phyloP scores from a whole-genome alignment of 2,888 invertebrate species.

The Caenorhabditis macrosperma region DNA sequence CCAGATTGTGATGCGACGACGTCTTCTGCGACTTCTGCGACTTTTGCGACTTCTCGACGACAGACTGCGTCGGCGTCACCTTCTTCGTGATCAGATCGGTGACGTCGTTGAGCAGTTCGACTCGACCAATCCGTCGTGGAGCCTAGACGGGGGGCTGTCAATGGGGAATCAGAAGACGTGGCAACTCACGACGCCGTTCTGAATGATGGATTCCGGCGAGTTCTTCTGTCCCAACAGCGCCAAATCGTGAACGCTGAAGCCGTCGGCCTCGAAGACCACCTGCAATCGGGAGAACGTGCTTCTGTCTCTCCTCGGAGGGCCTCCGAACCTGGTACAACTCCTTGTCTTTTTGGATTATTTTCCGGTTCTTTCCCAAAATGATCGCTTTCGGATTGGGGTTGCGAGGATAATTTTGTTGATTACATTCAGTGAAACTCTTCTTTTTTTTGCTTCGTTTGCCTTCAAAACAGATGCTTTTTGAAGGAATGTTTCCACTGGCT shows the following conservation, averaged over 20 bases:
- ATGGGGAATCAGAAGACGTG: not conserved
- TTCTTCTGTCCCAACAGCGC: slow-evolving; percentile 40
- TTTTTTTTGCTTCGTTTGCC: slow-evolving; percentile 35
- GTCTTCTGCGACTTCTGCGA: not conserved
- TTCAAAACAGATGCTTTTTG: not conserved
- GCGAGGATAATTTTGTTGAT: not conserved
- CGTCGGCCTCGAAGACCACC: slow-evolving; percentile 47
- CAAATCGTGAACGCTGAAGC: slow-evolving; percentile 56
- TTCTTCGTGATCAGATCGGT: not conserved
- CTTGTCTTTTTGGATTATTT: slow-evolving; percentile 39
- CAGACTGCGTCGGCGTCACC: not conserved
- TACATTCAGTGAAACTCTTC: too few species aligned
- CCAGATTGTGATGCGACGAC: not conserved
- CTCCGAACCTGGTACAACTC: slow-evolving; percentile 26
- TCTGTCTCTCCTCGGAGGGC: not conserved
- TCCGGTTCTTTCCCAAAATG: slow-evolving; percentile 25
- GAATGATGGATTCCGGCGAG: slow-evolving; percentile 5
- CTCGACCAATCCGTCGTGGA: slow-evolving; percentile 27
- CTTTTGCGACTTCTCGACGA: too few species aligned
- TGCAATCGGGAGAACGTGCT: not conserved
- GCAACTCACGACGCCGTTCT: slow-evolving; percentile 14
- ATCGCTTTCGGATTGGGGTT: not conserved
- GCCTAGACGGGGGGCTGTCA: not conserved
- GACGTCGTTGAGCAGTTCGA: slow-evolving; percentile 6
- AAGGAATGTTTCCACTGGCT: not conserved